These are phyloP conservation scores for Drosophila neotestacea DNA, from an alignment of 2,888 invertebrate species.

Conservation along the genomic window DNA sequence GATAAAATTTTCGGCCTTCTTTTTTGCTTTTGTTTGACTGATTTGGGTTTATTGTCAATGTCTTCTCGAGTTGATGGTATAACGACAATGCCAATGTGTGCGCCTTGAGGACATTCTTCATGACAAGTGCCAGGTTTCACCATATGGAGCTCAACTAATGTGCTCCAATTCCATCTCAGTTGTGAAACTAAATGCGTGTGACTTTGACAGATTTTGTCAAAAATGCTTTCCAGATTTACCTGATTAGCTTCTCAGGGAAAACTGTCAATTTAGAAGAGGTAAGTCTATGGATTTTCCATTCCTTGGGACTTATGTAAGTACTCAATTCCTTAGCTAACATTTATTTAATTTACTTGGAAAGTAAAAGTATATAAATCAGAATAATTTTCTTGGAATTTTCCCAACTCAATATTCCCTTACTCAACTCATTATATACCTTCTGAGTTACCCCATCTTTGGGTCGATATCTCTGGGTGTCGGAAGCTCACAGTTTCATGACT, in stretches of 20 bases:
- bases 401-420: too few species aligned
- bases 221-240: slow-evolving; percentile 59
- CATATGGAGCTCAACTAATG: slow-evolving; percentile 49
- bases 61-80: slow-evolving; percentile 43
- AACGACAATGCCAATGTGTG: slow-evolving; percentile 58
- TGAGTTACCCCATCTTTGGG: background rate
- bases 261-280: background rate
- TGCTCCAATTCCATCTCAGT: slow-evolving; percentile 46
- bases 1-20: slow-evolving; percentile 38
- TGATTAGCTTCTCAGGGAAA: slow-evolving; percentile 58
- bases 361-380: background rate
- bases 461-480: background rate
- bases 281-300: too few species aligned
- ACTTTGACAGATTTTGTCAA: slow-evolving; percentile 63
- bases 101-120: slow-evolving; percentile 61
- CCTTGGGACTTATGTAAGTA: too few species aligned
- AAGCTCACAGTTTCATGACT: slow-evolving; percentile 41
- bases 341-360: background rate
- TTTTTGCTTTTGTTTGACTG: slow-evolving; percentile 47
- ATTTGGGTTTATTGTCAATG: slow-evolving; percentile 71
- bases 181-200: slow-evolving; percentile 50
- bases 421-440: background rate
- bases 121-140: slow-evolving; percentile 63
- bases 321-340: background rate
- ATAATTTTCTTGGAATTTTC: background rate